Percentiles rank a stretch among this genome's conserved stretches.
These are phyloP conservation scores for Astropecten irregularis DNA, from an alignment of 53 echinoderm and acorn worm genomes.

Conservation along the genomic window DNA sequence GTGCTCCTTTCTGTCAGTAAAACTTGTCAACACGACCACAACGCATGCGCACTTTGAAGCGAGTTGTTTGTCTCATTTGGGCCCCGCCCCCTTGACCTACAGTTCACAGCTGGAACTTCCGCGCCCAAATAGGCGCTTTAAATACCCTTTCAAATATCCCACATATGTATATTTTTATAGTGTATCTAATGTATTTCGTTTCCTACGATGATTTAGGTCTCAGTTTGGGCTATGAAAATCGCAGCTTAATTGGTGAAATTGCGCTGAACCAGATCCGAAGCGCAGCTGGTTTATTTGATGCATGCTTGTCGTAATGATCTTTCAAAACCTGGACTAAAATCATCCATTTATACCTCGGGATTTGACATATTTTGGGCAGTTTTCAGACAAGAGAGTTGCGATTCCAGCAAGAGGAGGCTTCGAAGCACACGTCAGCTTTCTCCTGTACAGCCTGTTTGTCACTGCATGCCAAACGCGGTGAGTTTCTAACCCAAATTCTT, in stretches of 20 bases:
- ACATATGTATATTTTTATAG: neutral
- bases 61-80: slow-evolving; percentile 39
- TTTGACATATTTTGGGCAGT: neutral
- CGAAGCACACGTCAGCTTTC: neutral
- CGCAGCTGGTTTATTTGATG: slow-evolving; percentile 13
- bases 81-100: slow-evolving; percentile 53
- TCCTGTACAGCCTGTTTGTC: neutral
- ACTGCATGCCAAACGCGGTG: neutral
- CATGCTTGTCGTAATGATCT: no score
- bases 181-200: neutral
- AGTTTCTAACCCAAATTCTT: neutral
- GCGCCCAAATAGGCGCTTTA: slow-evolving; percentile 31
- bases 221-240: slow-evolving; percentile 29
- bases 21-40: slow-evolving; percentile 34
- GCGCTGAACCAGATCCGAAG: neutral
- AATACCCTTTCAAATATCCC: neutral
- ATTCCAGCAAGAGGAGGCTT: neutral
- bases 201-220: neutral
- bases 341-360: no score
- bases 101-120: slow-evolving; percentile 54
- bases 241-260: neutral
- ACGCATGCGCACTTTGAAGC: slow-evolving; percentile 34
- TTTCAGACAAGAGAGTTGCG: neutral
- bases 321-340: no score
- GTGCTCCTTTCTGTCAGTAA: slow-evolving; percentile 39